A percentile compares a stretch with the other conserved stretches of the same genome.
These are phyloP conservation scores for cattle (Bos taurus) DNA, from an alignment of 2,113 vertebrate species.

Conservation along the genomic window ARS-UCD2.0 NC_037330.1:46527501-46528000, in stretches of 20 bases:
- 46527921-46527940: background rate
- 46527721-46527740: background rate
- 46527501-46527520: background rate
- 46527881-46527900: background rate
- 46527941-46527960: background rate
- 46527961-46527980: no score
- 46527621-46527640: background rate
- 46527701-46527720: background rate
- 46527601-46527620: background rate
- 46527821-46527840: background rate
- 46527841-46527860: background rate
- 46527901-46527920: background rate
- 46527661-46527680: background rate
- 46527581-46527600: fast-evolving
- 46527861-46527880: background rate
- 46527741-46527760: background rate
- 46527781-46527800: background rate
- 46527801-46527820: background rate
- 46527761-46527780: background rate
- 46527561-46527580: background rate
- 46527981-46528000: background rate
- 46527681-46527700: background rate
- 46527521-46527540: background rate
- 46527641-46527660: background rate
- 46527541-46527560: background rate